Evolutionary conservation across 2,888 invertebrate species (phyloP).

Genomic region (Julus scanicus): DNA sequence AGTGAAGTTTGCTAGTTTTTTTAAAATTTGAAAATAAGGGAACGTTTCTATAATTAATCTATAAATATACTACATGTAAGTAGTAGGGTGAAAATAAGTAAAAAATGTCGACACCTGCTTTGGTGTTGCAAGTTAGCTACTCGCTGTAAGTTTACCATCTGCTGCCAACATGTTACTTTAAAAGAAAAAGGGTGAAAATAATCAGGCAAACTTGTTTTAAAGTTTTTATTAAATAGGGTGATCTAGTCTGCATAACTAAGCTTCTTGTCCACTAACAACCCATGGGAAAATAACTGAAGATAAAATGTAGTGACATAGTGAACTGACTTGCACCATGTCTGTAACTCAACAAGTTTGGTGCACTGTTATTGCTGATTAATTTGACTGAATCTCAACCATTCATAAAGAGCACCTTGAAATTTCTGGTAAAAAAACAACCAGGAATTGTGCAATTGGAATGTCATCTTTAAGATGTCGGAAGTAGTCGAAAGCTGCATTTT

Average conservation of each 20-base stretch:
- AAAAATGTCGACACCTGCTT: neutral
- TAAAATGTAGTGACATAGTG: neutral
- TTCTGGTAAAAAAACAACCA: neutral
- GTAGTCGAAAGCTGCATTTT: neutral
- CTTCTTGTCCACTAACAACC: too few relatives aligned
- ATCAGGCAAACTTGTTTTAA: neutral
- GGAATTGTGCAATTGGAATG: neutral
- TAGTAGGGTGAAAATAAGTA: too few relatives aligned
- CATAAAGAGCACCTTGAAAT: too few relatives aligned
- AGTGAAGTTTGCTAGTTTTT: too few relatives aligned
- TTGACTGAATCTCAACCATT: too few relatives aligned
- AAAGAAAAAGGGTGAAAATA: too few relatives aligned
- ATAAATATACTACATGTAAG: neutral
- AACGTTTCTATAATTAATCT: too few relatives aligned
- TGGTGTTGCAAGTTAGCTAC: neutral
- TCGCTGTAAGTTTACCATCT: neutral
- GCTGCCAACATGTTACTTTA: neutral
- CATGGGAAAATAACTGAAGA: neutral
- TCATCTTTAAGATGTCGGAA: conserved; percentile 3
- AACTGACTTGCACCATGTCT: neutral
- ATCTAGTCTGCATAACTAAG: neutral
- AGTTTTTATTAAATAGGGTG: neutral
- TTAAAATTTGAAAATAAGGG: too few relatives aligned
- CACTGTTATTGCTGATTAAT: too few relatives aligned
- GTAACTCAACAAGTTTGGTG: too few relatives aligned